Evolutionary conservation across 2,113 vertebrate genomes (phyloP).

Genomic region (Laterallus jamaicensis): DNA sequence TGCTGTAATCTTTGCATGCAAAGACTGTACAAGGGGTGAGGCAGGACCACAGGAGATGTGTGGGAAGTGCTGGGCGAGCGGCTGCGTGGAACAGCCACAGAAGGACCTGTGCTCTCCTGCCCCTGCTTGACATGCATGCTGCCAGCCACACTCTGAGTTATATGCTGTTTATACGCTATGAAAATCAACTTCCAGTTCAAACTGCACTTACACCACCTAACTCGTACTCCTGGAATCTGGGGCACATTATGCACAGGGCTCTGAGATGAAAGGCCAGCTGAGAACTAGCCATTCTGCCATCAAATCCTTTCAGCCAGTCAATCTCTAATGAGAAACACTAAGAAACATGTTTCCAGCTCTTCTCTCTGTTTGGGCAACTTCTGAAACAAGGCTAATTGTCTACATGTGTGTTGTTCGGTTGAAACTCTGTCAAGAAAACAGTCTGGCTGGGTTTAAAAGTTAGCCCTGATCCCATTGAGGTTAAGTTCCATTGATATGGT

Average conservation of each 20-base stretch:
- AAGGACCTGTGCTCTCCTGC: background rate
- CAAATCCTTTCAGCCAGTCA: background rate
- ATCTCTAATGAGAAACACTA: constrained; percentile 38
- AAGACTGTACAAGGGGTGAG: rapidly evolving
- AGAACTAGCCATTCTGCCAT: background rate
- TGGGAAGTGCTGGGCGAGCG: background rate
- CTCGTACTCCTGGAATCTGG: background rate
- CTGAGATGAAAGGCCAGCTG: constrained; percentile 21
- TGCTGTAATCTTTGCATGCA: rapidly evolving
- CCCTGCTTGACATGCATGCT: rapidly evolving
- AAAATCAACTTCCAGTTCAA: background rate
- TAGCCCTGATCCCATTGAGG: constrained; percentile 2
- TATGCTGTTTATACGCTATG: rapidly evolving
- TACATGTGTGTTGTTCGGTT: constrained; percentile 44
- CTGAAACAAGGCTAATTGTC: constrained; percentile 52
- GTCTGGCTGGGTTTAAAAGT: constrained; percentile 22
- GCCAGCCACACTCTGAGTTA: background rate
- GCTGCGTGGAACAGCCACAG: background rate
- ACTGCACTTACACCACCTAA: rapidly evolving
- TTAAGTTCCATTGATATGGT: constrained; percentile 6
- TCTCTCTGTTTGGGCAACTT: background rate
- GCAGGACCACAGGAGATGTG: rapidly evolving
- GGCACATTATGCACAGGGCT: background rate
- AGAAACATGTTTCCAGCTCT: constrained; percentile 20
- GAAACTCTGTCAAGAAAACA: constrained; percentile 11